Base-by-base conservation (phyloP, 2,888 invertebrate genomes). In the Pristionchus entomophagus region DNA sequence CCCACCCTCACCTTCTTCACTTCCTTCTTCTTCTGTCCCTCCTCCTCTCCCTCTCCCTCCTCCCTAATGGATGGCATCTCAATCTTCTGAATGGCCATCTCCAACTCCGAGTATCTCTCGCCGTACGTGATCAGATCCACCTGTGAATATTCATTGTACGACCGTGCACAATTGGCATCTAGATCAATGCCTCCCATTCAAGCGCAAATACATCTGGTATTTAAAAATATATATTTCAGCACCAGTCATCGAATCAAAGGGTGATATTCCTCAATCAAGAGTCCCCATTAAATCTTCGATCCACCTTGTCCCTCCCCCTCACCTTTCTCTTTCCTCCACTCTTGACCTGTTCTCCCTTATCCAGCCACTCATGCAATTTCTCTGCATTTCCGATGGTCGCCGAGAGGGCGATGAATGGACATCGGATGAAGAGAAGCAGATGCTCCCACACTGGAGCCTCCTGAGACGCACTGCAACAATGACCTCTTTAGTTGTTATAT, bases 371-470 rank as follows among this genome's bases (percentile, higher is more conserved):
- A 86, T 91, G 90, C 41, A 93, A 86, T n/a, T 89, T 90, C 35
- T 89, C 86, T 17, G 91, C 89, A 86, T 93, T 93, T 87, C 91
- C 91, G 81, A 93, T 91, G 62, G 93, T 93, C 49, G 93, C 93
- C 0, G 93, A 93, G 17, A 93, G 88, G 6, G 93, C 93, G 29
- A 93, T 89, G 89, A 93, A 93, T 12, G 93, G 93, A 62, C 92
- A 92, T 12, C 89, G 90, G 65, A 93, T 93, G 78, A 93, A 88
- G 53, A 93, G 89, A 19, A 93, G 91, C 32, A 93, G 90, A 84
- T 93, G 92, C 86, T 93, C 93, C 92, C 92, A 93, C 69, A 92
- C 90, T 85, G 91, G 91, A 0, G 92, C 92, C 32, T 92, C 91
- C 35, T 89, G 88, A 1, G 90, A 90, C 10, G 91, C 90, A 87